phyloP scores from a whole-genome alignment of 2,113 vertebrate species.

The Alligator sinensis region DNA sequence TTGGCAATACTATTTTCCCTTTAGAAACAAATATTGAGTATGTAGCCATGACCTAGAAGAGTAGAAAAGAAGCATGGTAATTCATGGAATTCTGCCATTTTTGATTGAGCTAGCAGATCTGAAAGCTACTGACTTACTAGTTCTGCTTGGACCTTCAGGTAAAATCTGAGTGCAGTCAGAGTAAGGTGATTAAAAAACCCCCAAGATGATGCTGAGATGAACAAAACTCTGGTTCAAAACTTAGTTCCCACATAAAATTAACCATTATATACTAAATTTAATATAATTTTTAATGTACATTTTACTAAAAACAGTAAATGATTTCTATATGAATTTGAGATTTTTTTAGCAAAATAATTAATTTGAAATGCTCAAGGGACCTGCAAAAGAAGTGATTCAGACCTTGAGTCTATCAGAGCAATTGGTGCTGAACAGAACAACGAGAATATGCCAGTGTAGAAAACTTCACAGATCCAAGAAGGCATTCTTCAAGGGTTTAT shows the following conservation, averaged over 20 bases:
- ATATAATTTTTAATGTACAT: not conserved
- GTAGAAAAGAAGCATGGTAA: slow-evolving; percentile 1
- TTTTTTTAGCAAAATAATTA: not conserved
- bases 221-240: not conserved
- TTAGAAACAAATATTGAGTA: slow-evolving; percentile 7
- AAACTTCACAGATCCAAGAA: not conserved
- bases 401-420: not conserved
- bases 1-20: slow-evolving; percentile 29
- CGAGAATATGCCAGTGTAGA: not conserved
- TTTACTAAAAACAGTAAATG: not conserved
- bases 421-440: not conserved
- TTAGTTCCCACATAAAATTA: not conserved
- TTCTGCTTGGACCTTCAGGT: not conserved
- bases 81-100: slow-evolving; percentile 37
- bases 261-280: not conserved
- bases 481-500: not conserved
- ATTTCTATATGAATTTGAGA: not conserved
- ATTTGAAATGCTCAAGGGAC: not conserved
- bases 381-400: not conserved
- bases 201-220: not conserved
- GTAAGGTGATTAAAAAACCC: slow-evolving; percentile 18
- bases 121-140: slow-evolving; percentile 34
- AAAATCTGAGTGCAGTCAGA: slow-evolving; percentile 30
- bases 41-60: slow-evolving; percentile 36
- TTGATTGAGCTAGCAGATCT: slow-evolving; percentile 42